phyloP scores from a whole-genome alignment of 2,797 vertebrate genomes.

The Rhyacichthys aspro region DNA sequence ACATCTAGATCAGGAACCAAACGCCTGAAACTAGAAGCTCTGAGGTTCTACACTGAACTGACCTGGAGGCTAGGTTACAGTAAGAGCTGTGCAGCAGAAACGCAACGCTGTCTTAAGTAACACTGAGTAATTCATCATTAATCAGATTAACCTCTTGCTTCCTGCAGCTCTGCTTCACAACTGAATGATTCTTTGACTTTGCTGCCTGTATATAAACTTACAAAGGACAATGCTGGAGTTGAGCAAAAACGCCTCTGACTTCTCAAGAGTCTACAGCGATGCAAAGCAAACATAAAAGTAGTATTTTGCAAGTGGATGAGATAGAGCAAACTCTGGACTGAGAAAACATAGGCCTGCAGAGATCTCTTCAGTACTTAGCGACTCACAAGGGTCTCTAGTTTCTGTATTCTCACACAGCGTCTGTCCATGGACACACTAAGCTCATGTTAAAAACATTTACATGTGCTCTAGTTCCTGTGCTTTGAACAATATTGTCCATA shows the following conservation, averaged over 20 bases:
- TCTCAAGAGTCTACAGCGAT: constrained; percentile 39
- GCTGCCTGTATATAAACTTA: neutral
- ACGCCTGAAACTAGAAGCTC: neutral
- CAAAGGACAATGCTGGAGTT: constrained; percentile 8
- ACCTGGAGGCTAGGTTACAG: constrained; percentile 2
- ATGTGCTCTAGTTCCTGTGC: no score
- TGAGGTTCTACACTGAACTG: constrained; percentile 2
- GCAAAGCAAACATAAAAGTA: constrained; percentile 57
- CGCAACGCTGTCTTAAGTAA: constrained; percentile 21
- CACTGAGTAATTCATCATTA: constrained; percentile 28
- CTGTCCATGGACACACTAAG: constrained; percentile 7
- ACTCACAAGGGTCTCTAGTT: constrained; percentile 66
- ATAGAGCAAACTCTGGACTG: constrained; percentile 39
- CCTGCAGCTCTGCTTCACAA: constrained; percentile 6
- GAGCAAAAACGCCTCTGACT: constrained; percentile 21
- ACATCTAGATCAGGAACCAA: constrained; percentile 7
- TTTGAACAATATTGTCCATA: no score
- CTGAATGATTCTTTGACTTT: constrained; percentile 8
- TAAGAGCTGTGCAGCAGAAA: constrained; percentile 19
- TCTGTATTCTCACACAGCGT: constrained; percentile 39
- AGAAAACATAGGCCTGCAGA: constrained; percentile 61
- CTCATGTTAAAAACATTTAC: neutral
- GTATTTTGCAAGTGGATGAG: constrained; percentile 60
- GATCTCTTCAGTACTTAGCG: constrained; percentile 37
- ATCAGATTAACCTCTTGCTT: constrained; percentile 24